Evolutionary conservation across 2,888 invertebrate genomes (phyloP), one percentile per base, ranked within the genome.

Genomic region (Rhamphomyia laevipes): DNA sequence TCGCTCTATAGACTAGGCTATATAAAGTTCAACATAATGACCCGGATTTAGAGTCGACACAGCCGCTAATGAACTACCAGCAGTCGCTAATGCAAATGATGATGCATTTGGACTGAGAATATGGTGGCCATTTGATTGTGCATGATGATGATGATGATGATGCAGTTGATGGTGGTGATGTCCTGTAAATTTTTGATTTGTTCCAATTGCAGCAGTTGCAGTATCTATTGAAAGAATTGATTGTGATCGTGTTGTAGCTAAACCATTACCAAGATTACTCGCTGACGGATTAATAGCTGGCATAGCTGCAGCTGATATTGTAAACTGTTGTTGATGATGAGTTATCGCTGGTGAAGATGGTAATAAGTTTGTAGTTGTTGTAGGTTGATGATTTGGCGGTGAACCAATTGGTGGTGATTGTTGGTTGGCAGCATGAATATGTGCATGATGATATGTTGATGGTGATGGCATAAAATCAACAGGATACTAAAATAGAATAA

Each of bases 381-480:
- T 27, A 7, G 23, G 4, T 27, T 5, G 23, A 2, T 27, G 23
- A 27, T 27, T 27, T 27, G 23, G 23, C 9, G 23, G 23, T 27
- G 23, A 27, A 27, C 23, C 23, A 27, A 27, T 27, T 27, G 23
- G 5, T 27, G 23, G 23, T 27, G 23, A 27, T 6, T 27, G 23
- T 27, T 27, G 23, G 9, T 27, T 5, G 23, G 7, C 23, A 18
- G 40, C 3, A 40, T 38, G 38, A 17, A 17, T 16, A 18, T 17
- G 4, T 13, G 18, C 15, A 40, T 58, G 33, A 51, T 43, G 17
- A 41, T 27, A 37, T 37, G 48, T 18, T 48, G 55, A 44, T 41
- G 51, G 51, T 43, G 55, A 55, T 51, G 60, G 54, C 55, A 63
- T 55, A 55, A 64, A 68, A 53, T 67, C 67, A 53, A 68, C 52